Evolutionary conservation across 2,888 invertebrate species (phyloP).

Genomic region (Sphinx pinastri): DNA sequence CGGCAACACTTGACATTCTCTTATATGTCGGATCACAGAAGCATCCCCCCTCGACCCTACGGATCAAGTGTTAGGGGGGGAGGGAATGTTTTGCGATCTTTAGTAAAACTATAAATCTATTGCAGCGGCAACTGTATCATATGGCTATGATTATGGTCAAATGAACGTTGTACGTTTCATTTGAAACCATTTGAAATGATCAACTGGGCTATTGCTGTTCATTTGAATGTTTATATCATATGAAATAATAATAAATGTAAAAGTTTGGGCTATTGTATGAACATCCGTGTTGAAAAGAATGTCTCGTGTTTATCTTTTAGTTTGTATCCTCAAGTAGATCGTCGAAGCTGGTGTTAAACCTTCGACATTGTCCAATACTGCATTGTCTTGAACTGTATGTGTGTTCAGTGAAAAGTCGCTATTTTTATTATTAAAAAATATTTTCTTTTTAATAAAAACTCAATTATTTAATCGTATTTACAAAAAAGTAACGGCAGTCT

Average conservation of each 20-base stretch:
- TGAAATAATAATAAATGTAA: conserved; percentile 65
- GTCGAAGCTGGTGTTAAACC: conserved; percentile 51
- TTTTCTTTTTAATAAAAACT: conserved; percentile 50
- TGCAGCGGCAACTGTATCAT: conserved; percentile 71
- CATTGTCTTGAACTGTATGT: conserved; percentile 49
- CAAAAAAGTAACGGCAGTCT: conserved; percentile 78
- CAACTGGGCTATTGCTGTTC: conserved; percentile 78
- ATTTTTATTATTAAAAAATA: conserved; percentile 61
- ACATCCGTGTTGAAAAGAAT: conserved; percentile 73
- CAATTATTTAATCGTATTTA: conserved; percentile 53
- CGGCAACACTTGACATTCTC: conserved; percentile 83
- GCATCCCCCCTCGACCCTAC: not conserved
- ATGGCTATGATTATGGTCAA: conserved; percentile 54
- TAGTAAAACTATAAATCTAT: conserved; percentile 70
- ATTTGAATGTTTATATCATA: conserved; percentile 45
- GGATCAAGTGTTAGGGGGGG: not conserved
- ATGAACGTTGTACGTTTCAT: conserved; percentile 43
- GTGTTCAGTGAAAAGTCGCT: conserved; percentile 77
- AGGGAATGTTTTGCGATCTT: conserved; percentile 13
- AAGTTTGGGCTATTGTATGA: conserved; percentile 71
- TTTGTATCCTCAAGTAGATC: conserved; percentile 55
- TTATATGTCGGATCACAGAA: conserved; percentile 37
- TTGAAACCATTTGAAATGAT: conserved; percentile 64
- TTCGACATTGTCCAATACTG: conserved; percentile 47
- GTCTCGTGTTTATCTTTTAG: conserved; percentile 62